Evolutionary conservation across 2,797 vertebrate genomes (phyloP).

Genomic region (Acrossocheilus wenchowensis): DNA sequence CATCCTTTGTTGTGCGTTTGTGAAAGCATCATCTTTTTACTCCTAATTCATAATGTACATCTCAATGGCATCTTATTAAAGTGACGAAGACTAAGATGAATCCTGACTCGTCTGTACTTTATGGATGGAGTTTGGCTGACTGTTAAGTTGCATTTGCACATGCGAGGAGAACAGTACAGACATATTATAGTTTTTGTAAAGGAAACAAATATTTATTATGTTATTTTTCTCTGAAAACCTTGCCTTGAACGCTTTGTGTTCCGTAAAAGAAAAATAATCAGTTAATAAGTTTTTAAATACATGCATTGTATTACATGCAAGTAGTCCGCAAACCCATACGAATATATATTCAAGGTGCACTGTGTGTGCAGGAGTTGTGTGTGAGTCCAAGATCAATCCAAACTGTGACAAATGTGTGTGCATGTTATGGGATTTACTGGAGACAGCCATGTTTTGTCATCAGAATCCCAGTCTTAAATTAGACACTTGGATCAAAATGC

Average conservation of each 20-base stretch:
- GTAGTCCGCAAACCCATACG: neutral
- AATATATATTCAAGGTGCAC: neutral
- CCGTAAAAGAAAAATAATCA: neutral
- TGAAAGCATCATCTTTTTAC: too few species aligned
- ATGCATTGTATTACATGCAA: neutral
- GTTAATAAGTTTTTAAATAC: neutral
- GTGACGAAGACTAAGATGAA: too few species aligned
- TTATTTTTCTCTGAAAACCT: neutral
- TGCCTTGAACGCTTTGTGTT: neutral
- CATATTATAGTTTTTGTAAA: neutral
- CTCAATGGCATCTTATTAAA: too few species aligned
- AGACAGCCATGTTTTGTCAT: constrained; percentile 23
- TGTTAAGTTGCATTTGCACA: too few species aligned
- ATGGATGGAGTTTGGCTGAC: too few species aligned
- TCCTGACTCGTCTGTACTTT: too few species aligned
- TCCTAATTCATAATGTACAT: too few species aligned
- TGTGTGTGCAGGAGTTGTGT: neutral
- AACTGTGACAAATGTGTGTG: constrained; percentile 33
- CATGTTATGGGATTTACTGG: constrained; percentile 40
- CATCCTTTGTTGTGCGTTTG: too few species aligned
- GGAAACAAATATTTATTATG: too few species aligned
- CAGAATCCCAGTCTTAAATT: constrained; percentile 43
- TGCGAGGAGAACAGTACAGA: too few species aligned
- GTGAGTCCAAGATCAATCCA: constrained; percentile 8
- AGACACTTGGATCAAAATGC: constrained; percentile 37